These are phyloP conservation scores for Acanthis flammea DNA, from an alignment of 2,797 vertebrate genomes.

Conservation along the genomic window DNA sequence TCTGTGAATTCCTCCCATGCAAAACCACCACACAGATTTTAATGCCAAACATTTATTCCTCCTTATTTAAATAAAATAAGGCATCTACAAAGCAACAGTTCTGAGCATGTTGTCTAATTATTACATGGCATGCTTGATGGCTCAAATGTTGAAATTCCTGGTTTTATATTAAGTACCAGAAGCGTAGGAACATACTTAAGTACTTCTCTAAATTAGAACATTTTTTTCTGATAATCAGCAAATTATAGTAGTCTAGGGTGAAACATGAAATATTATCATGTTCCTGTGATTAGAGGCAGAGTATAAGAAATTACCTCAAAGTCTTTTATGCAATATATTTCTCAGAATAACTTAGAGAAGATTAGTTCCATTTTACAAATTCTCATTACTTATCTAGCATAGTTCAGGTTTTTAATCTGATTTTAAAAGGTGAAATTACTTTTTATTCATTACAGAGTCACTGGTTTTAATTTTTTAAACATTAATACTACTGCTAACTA, in stretches of 20 bases:
- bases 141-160: neutral
- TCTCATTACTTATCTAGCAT: constrained; percentile 9
- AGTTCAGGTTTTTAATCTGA: constrained; percentile 9
- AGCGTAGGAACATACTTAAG: constrained; percentile 11
- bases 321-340: constrained; percentile 30
- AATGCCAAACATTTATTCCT: neutral
- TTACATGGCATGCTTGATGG: neutral
- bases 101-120: neutral
- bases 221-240: constrained; percentile 34
- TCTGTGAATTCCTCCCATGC: neutral
- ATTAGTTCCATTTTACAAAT: constrained; percentile 42
- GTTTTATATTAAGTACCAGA: constrained; percentile 10
- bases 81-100: neutral
- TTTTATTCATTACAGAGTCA: constrained; percentile 8
- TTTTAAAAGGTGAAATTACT: constrained; percentile 33
- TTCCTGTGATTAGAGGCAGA: constrained; percentile 24
- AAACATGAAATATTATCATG: constrained; percentile 45
- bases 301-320: constrained; percentile 51
- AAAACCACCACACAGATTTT: neutral
- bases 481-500: neutral
- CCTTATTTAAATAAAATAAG: neutral
- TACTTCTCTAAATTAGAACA: constrained; percentile 2
- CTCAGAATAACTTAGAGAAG: constrained; percentile 38
- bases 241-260: constrained; percentile 5
- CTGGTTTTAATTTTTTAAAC: neutral